Conservation (phyloP, 2,113 vertebrate species). For the Syngnathoides biaculeatus region DNA sequence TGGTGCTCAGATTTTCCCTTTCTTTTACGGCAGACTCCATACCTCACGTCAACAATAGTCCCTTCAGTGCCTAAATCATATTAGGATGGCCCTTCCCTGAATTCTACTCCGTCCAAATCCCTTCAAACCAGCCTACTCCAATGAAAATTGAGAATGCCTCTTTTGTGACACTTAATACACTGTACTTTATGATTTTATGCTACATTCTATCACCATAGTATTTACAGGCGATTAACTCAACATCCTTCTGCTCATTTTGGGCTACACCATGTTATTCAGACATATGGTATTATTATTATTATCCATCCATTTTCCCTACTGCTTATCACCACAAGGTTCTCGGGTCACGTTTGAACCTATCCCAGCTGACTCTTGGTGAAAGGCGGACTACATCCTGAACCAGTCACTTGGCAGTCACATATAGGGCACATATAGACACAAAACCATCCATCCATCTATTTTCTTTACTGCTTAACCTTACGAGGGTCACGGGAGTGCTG, state of each 20-base stretch:
- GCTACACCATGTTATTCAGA: background rate
- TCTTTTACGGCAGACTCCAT: slow-evolving; percentile 13
- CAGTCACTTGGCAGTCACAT: too few relatives aligned
- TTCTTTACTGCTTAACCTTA: too few relatives aligned
- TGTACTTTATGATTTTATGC: background rate
- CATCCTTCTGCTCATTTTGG: slow-evolving; percentile 6
- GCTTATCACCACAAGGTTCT: too few relatives aligned
- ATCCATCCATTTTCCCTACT: too few relatives aligned
- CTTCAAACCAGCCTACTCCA: slow-evolving; percentile 31
- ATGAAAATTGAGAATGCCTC: slow-evolving; percentile 22
- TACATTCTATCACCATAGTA: background rate
- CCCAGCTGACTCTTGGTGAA: too few relatives aligned
- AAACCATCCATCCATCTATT: too few relatives aligned
- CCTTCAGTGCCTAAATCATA: slow-evolving; percentile 54
- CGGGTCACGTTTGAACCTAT: too few relatives aligned
- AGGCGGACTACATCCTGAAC: too few relatives aligned
- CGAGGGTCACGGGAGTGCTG: too few relatives aligned
- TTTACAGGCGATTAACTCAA: slow-evolving; percentile 10
- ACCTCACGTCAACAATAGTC: slow-evolving; percentile 40
- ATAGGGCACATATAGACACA: too few relatives aligned
- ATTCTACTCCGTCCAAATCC: slow-evolving; percentile 50
- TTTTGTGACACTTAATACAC: background rate
- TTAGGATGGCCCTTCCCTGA: slow-evolving; percentile 41
- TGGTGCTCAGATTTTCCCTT: background rate
- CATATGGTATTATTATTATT: too few relatives aligned